phyloP scores from a whole-genome alignment of 2,888 invertebrate genomes.

The Leptopilina myrica region DNA sequence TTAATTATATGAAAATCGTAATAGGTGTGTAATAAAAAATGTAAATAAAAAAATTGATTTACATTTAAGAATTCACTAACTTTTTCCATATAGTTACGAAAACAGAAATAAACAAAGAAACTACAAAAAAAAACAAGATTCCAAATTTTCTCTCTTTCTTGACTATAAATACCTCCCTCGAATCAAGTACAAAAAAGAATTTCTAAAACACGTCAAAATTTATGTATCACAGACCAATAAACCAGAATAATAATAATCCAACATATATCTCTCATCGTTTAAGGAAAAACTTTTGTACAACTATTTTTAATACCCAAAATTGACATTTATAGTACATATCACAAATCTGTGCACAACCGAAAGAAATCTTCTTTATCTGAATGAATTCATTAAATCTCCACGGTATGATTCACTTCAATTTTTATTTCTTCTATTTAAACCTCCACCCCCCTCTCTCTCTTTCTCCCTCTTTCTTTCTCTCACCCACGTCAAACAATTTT shows the following conservation, averaged over 20 bases:
- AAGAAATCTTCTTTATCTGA: neutral
- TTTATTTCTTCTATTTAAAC: neutral
- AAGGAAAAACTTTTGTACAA: neutral
- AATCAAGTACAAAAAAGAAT: too few relatives aligned
- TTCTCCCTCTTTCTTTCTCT: neutral
- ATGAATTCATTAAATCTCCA: constrained; percentile 3
- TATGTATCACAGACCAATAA: neutral
- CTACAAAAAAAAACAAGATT: too few relatives aligned
- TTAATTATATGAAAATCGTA: too few relatives aligned
- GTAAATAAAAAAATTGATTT: too few relatives aligned
- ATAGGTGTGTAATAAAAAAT: too few relatives aligned
- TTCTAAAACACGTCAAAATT: neutral
- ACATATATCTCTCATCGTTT: neutral
- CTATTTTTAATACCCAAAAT: neutral
- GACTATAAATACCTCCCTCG: too few relatives aligned
- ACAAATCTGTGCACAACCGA: neutral
- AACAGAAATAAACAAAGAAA: too few relatives aligned
- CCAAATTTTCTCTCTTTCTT: too few relatives aligned
- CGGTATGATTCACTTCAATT: neutral
- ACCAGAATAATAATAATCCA: neutral
- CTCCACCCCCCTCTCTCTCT: neutral
- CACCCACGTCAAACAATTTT: neutral
- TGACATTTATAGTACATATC: neutral
- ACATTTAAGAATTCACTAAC: too few relatives aligned
- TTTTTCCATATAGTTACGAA: too few relatives aligned